Evolutionary conservation across 2,113 vertebrate species (phyloP).

Genomic region (Dasypus novemcinctus): DNA sequence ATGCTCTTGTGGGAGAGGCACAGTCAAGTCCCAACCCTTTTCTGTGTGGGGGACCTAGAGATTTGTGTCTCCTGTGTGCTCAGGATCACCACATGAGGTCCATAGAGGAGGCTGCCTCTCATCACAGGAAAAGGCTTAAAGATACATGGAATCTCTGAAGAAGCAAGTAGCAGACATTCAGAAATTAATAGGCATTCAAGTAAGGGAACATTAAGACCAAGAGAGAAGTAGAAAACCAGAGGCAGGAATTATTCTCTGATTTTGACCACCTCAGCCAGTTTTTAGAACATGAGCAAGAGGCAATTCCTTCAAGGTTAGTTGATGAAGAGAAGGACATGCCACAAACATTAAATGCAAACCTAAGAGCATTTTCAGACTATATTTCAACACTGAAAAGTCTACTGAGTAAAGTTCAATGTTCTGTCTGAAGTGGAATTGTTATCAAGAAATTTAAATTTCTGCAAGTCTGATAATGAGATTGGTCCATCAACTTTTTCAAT

Average conservation of each 20-base stretch:
- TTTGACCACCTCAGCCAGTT: background rate
- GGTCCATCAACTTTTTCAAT: background rate
- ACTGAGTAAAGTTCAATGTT: background rate
- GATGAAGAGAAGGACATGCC: background rate
- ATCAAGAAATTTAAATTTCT: background rate
- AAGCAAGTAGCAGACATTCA: background rate
- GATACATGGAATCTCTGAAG: too few species aligned
- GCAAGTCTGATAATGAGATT: background rate
- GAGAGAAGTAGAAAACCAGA: background rate
- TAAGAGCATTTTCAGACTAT: background rate
- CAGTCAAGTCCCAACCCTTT: background rate
- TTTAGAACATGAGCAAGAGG: background rate
- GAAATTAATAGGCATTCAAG: background rate
- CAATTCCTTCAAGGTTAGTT: background rate
- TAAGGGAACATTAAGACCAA: background rate
- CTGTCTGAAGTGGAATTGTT: background rate
- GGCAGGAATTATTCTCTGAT: background rate
- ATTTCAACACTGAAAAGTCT: background rate
- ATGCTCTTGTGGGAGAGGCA: background rate
- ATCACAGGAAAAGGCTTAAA: too few species aligned
- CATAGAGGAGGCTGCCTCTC: too few species aligned
- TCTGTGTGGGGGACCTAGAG: background rate
- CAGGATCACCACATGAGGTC: too few species aligned
- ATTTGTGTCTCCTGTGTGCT: too few species aligned
- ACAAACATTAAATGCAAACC: background rate